phyloP scores from a whole-genome alignment of 2,888 invertebrate species.

The Yponomeuta plumbellus region DNA sequence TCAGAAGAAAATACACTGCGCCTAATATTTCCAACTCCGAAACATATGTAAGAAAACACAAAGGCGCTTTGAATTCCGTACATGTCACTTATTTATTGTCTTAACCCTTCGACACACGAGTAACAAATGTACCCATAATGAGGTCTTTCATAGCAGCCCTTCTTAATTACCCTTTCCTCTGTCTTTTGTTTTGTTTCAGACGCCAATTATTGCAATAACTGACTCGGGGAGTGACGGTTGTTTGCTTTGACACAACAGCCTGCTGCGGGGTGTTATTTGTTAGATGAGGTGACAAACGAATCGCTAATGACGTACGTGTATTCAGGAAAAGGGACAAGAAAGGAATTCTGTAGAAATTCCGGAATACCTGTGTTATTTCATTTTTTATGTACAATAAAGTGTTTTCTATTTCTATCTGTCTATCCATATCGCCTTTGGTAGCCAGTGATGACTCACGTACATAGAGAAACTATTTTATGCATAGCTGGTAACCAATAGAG shows the following conservation, averaged over 20 bases:
- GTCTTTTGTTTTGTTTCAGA: slow-evolving; percentile 52
- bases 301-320: background rate
- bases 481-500: too few relatives aligned
- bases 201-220: slow-evolving; percentile 66
- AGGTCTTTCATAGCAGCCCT: slow-evolving; percentile 59
- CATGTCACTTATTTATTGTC: background rate
- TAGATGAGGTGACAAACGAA: background rate
- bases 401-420: too few relatives aligned
- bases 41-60: background rate
- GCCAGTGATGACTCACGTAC: too few relatives aligned
- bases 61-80: background rate
- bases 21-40: background rate
- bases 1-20: background rate
- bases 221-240: slow-evolving; percentile 21
- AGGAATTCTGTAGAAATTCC: too few relatives aligned
- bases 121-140: slow-evolving; percentile 40
- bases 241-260: slow-evolving; percentile 25
- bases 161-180: slow-evolving; percentile 58
- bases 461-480: too few relatives aligned
- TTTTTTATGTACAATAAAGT: too few relatives aligned
- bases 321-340: background rate
- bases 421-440: too few relatives aligned
- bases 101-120: slow-evolving; percentile 13
- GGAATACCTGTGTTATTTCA: too few relatives aligned
- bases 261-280: background rate